These are phyloP conservation scores for Jordanella pulchra DNA, from an alignment of 2,797 vertebrate species.

Conservation along the genomic window DNA sequence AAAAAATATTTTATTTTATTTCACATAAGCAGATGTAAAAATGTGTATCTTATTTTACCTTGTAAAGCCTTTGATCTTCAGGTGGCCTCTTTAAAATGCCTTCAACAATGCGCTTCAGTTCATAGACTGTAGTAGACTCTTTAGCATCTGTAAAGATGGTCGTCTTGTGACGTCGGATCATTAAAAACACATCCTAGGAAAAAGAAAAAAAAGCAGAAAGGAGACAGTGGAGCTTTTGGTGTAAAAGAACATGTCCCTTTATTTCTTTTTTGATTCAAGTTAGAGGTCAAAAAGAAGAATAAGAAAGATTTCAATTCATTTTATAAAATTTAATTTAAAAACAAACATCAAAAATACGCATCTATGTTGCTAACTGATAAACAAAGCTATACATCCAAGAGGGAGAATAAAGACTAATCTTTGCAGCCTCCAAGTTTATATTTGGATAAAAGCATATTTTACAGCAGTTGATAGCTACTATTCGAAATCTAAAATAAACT, in stretches of 20 bases:
- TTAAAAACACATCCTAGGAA: slow-evolving; percentile 81
- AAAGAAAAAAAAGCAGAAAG: background rate
- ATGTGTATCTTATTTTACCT: slow-evolving; percentile 70
- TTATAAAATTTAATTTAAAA: background rate
- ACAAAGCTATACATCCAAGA: background rate
- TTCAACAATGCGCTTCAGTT: slow-evolving; percentile 89
- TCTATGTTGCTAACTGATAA: background rate
- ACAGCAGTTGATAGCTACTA: no score
- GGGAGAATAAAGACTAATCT: background rate
- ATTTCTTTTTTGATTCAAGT: background rate
- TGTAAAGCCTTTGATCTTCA: slow-evolving; percentile 89
- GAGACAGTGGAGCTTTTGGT: background rate
- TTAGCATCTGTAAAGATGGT: slow-evolving; percentile 92
- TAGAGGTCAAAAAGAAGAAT: background rate
- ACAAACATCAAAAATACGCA: background rate
- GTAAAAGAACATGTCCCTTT: background rate
- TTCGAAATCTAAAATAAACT: no score
- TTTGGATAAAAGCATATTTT: no score
- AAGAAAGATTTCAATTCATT: background rate
- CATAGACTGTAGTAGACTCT: slow-evolving; percentile 91
- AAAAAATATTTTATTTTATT: background rate
- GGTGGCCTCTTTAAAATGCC: slow-evolving; percentile 83
- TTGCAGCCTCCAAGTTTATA: no score
- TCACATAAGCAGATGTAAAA: background rate
- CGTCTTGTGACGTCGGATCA: slow-evolving; percentile 84